phyloP scores from a whole-genome alignment of 2,888 invertebrate genomes.

The Thumatha senex region DNA sequence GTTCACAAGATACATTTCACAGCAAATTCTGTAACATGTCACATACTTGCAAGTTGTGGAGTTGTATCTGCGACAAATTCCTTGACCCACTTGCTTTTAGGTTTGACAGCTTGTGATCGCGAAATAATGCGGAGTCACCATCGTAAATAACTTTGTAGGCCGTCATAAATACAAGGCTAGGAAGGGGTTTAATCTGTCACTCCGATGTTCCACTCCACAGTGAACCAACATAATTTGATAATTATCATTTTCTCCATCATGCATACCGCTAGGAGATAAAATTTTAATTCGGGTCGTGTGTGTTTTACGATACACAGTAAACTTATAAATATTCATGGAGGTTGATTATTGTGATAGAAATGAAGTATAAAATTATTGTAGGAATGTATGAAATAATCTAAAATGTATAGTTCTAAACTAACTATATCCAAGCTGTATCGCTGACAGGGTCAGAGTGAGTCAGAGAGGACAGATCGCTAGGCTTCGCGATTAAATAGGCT shows the following conservation, averaged over 20 bases:
- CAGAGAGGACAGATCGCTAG: no score
- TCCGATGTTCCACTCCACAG: conserved; percentile 21
- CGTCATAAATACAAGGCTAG: conserved; percentile 36
- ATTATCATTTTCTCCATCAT: conserved; percentile 4
- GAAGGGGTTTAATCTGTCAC: conserved; percentile 34
- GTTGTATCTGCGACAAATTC: conserved; percentile 30
- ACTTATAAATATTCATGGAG: not conserved
- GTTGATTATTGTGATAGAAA: not conserved
- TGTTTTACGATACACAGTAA: not conserved
- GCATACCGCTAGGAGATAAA: not conserved
- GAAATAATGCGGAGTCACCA: conserved; percentile 33
- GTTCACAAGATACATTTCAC: conserved; percentile 1
- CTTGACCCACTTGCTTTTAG: conserved; percentile 33
- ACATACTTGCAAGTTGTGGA: conserved; percentile 21
- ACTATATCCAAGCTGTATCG: no score
- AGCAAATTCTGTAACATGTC: conserved; percentile 12
- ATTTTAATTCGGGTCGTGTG: conserved; percentile 2
- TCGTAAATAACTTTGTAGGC: conserved; percentile 40
- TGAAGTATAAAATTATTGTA: not conserved
- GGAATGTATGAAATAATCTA: no score
- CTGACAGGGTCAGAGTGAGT: no score
- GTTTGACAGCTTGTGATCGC: conserved; percentile 28
- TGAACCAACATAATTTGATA: conserved; percentile 31
- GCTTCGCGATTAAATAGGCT: no score
- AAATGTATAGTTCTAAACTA: no score